Base-by-base conservation (phyloP, 2,113 vertebrate genomes). In the Eubucco bourcierii region DNA sequence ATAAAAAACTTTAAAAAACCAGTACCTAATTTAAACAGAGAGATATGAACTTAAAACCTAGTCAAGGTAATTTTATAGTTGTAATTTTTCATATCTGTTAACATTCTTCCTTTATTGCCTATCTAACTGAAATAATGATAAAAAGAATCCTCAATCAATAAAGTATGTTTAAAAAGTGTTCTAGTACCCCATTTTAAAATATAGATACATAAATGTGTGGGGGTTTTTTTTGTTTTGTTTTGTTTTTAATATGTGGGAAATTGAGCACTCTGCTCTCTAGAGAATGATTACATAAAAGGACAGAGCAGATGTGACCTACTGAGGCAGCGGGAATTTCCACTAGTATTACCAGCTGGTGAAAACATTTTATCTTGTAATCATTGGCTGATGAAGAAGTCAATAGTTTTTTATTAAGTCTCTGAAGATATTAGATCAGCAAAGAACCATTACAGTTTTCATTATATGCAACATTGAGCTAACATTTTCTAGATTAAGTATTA, bases 101-200 rank as follows among this genome's bases (percentile, higher is more conserved):
- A 24, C 25, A 63, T 55, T 15, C 1, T 77, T 56, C 5, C 55
- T 86, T 73, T 46, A 12, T 34, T 60, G 28, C 17, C 8, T 71
- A 19, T 44, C 15, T 85, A 72, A 50, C 13, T 73, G 27, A 86
- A 86, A 80, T 68, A 1, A 64, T 0, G 0, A 1, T 37, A 78
- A 63, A 3, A 46, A 80, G 20, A 76, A 86, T 41, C 31, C 47
- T 53, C 55, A 77, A 52, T 47, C 25, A 67, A 27, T 37, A 76
- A 90, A 83, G 37, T 11, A 55, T 29, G 46, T 61, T 86, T 83
- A 77, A 46, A 58, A 58, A 47, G 7, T 37, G 4, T 58, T 70
- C 4, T 47, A 58, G 5, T 47, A 58, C 6, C 2, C 7, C 9
- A 19, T 18, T 70, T 82, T 88, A 79, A 82, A 79, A 59, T 19